phyloP scores from a whole-genome alignment of 2,113 vertebrate species.

The Vombatus ursinus region DNA sequence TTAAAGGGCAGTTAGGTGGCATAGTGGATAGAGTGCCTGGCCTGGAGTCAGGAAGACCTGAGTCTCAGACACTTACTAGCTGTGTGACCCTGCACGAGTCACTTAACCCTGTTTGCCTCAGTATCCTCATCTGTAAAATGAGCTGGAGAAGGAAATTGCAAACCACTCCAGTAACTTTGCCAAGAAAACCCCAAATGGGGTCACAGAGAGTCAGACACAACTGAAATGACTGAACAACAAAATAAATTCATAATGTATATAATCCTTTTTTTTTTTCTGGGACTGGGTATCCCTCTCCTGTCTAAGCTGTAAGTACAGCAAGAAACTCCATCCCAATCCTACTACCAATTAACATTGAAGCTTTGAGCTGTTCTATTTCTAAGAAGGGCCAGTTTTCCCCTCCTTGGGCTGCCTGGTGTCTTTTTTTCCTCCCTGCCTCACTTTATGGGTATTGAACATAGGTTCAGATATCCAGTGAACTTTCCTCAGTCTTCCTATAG shows the following conservation, averaged over 20 bases:
- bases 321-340: background rate
- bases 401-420: background rate
- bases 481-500: background rate
- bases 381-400: background rate
- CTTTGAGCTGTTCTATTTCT: background rate
- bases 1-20: background rate
- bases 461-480: background rate
- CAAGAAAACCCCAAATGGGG: background rate
- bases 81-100: background rate
- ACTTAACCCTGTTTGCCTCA: background rate
- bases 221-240: background rate
- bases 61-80: background rate
- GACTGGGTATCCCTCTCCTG: background rate
- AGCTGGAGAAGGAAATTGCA: background rate
- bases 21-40: background rate
- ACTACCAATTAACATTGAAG: background rate
- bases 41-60: background rate
- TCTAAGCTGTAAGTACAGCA: background rate
- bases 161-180: background rate
- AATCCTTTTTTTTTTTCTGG: background rate
- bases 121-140: background rate
- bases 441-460: background rate
- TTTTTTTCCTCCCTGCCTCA: background rate
- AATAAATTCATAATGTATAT: background rate
- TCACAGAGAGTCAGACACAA: background rate